Percentiles rank a stretch among this genome's conserved stretches.
These are phyloP conservation scores for Calyptomena viridis DNA, from an alignment of 2,113 vertebrate species.

Conservation along the genomic window DNA sequence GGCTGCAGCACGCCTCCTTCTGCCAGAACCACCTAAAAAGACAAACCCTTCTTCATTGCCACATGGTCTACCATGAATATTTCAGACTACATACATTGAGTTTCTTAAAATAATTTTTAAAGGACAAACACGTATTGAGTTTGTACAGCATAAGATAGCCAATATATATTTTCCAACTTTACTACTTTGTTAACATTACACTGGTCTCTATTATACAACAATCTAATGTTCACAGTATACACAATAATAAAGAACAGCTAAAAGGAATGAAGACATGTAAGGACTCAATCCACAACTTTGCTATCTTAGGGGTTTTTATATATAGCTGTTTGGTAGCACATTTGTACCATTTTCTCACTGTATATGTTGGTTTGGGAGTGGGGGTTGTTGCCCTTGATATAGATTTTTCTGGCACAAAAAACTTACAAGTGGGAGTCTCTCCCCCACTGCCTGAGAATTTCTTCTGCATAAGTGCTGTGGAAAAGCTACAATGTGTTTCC, in stretches of 20 bases:
- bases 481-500: conserved; percentile 27
- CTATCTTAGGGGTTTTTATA: not conserved
- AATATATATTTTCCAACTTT: not conserved
- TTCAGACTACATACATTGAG: not conserved
- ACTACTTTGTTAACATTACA: not conserved
- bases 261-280: not conserved
- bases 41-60: rapidly evolving
- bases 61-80: not conserved
- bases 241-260: not conserved
- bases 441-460: not conserved
- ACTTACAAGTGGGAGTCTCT: not conserved
- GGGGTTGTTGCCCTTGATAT: not conserved
- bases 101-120: not conserved
- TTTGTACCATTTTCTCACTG: not conserved
- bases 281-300: not conserved
- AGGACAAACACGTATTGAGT: not conserved
- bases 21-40: not conserved
- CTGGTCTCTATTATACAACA: not conserved
- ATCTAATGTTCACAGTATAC: not conserved
- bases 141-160: not conserved
- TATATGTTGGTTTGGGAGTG: not conserved
- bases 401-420: not conserved
- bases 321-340: not conserved
- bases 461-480: not conserved
- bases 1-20: not conserved